Evolutionary conservation across 2,113 vertebrate genomes (phyloP), one percentile per base, ranked within the genome.

Genomic region (Piprites chloris): DNA sequence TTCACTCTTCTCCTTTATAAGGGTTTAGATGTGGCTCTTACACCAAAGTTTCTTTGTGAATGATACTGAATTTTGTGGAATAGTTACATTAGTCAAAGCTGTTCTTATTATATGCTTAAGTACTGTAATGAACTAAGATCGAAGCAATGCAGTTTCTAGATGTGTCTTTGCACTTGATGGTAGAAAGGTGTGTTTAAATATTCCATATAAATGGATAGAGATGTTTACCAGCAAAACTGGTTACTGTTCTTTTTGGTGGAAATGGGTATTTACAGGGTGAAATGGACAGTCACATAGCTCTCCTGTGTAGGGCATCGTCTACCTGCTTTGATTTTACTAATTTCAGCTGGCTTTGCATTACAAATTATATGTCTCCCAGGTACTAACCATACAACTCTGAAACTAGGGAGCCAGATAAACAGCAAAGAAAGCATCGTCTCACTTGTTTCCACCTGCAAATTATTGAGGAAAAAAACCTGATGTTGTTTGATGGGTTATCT

Each of bases 361-460:
- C 97, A 78, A 98, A 98, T 97, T 97, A 96, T 67, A 97, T 95
- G 89, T 92, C 98, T 98, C 9, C 97, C 96, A 15, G 97, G 97
- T 24, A 98, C 98, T 35, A 99, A 95, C 6, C 97, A 97, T 56
- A 97, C 95, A 89, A 97, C 97, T 95, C 98, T 98, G 93, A 98
- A 98, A 35, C 96, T 95, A 6, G 97, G 97, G 73, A 98, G 98
- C 94, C 98, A 98, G 95, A 98, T 98, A 97, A 98, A 98, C 46
- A 98, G 83, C 98, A 98, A 98, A 87, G 98, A 98, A 42, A 98
- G 95, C 97, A 98, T 98, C 97, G 98, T 98, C 93, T 98, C 98
- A 27, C 98, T 98, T 92, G 97, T 98, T 95, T 98, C 98, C 42
- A 97, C 97, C 3, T 97, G 97, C 14, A 98, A 97, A 93, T 98